phyloP scores from a whole-genome alignment of 2,888 invertebrate species.

The Hirtodrosophila duncani region DNA sequence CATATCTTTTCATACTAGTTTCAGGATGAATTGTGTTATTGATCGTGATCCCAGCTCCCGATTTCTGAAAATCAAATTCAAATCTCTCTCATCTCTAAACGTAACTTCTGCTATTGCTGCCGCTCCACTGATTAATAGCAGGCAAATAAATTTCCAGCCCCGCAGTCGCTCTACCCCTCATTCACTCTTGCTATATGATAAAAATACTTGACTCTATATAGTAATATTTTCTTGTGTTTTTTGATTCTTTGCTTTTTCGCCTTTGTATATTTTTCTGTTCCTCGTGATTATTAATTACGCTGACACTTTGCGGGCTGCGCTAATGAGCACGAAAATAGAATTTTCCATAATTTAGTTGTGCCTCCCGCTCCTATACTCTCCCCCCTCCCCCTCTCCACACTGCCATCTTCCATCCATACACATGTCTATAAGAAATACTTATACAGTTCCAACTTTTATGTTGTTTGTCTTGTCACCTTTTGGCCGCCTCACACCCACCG shows the following conservation, averaged over 20 bases:
- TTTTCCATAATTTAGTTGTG: slow-evolving; percentile 54
- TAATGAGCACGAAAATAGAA: slow-evolving; percentile 64
- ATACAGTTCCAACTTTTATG: too few species aligned
- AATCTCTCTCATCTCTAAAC: neutral
- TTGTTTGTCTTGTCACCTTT: slow-evolving; percentile 33
- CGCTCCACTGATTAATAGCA: slow-evolving; percentile 53
- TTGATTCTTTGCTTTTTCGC: slow-evolving; percentile 8
- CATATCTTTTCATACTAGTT: too few species aligned
- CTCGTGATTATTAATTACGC: slow-evolving; percentile 57
- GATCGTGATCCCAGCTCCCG: too few species aligned
- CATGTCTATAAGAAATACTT: too few species aligned
- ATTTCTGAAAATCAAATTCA: too few species aligned
- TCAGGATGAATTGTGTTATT: too few species aligned
- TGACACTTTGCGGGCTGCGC: slow-evolving; percentile 58
- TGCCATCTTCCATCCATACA: too few species aligned
- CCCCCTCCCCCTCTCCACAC: neutral
- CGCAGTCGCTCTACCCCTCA: neutral
- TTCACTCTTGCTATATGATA: slow-evolving; percentile 26
- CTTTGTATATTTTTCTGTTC: slow-evolving; percentile 6
- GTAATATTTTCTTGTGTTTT: slow-evolving; percentile 28
- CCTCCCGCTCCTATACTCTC: slow-evolving; percentile 27
- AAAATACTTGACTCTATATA: slow-evolving; percentile 51
- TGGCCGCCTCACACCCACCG: slow-evolving; percentile 7
- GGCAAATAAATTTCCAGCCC: slow-evolving; percentile 54
- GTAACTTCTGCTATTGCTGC: slow-evolving; percentile 3